Evolutionary conservation across 2,888 invertebrate genomes (phyloP).

Genomic region (Chydorus sphaericus): DNA sequence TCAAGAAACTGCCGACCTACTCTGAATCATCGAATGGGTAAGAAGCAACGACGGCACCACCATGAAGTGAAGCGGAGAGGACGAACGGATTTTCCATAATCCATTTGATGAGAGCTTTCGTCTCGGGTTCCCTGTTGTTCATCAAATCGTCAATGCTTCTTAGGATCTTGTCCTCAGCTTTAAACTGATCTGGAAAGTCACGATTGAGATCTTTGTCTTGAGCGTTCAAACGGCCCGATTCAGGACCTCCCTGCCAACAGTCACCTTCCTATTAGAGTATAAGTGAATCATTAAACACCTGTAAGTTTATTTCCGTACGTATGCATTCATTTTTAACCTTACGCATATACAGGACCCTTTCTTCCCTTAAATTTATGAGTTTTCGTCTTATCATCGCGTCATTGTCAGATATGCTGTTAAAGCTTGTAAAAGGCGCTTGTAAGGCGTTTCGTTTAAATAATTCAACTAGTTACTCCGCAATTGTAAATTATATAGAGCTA

Average conservation of each 20-base stretch:
- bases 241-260: constrained; percentile 38
- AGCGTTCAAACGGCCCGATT: constrained; percentile 62
- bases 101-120: constrained; percentile 76
- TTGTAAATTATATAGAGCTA: too few relatives aligned
- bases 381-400: too few relatives aligned
- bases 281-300: neutral
- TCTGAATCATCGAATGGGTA: constrained; percentile 86
- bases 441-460: too few relatives aligned
- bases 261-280: constrained; percentile 53
- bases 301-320: too few relatives aligned
- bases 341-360: too few relatives aligned
- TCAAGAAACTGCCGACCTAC: too few relatives aligned
- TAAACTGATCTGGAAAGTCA: constrained; percentile 82
- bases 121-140: constrained; percentile 54
- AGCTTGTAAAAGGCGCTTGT: too few relatives aligned
- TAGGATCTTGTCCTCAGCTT: neutral
- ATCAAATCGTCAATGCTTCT: neutral
- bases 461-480: too few relatives aligned
- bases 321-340: too few relatives aligned
- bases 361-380: too few relatives aligned
- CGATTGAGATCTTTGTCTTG: constrained; percentile 72
- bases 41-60: constrained; percentile 91
- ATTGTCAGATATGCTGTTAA: too few relatives aligned
- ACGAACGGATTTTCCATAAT: constrained; percentile 74
- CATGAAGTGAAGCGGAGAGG: constrained; percentile 84